These are phyloP conservation scores for Donacobius atricapilla DNA, from an alignment of 2,113 vertebrate species.

Conservation along the genomic window DNA sequence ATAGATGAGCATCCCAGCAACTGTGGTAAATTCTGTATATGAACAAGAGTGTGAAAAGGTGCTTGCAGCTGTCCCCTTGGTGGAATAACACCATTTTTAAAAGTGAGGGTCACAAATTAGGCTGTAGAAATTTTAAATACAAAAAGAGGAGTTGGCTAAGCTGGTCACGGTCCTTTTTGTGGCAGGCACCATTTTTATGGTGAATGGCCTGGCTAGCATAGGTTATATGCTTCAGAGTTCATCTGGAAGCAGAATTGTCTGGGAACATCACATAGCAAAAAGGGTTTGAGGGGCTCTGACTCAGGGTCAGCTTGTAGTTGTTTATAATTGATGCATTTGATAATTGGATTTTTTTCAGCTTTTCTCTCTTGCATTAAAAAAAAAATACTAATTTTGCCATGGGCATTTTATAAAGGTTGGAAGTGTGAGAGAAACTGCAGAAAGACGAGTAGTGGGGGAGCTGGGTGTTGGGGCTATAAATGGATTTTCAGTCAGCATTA, in stretches of 20 bases:
- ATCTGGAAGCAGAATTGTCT: neutral
- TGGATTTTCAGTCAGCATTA: slow-evolving; percentile 50
- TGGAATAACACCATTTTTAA: neutral
- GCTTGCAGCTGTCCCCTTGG: neutral
- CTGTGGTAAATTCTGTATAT: neutral
- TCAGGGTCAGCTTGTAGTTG: neutral
- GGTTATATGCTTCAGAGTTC: neutral
- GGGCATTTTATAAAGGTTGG: slow-evolving; percentile 5
- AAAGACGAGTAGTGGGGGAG: slow-evolving; percentile 13
- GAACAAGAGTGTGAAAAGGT: neutral
- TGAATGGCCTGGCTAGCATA: neutral
- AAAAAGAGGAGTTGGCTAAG: neutral
- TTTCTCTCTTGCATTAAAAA: neutral
- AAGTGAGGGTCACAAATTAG: neutral
- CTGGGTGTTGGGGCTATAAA: slow-evolving; percentile 33
- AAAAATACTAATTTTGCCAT: neutral
- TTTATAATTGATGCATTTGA: slow-evolving; percentile 3
- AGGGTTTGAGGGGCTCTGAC: neutral
- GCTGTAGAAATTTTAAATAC: neutral
- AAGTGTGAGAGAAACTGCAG: slow-evolving; percentile 33
- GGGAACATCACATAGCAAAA: neutral
- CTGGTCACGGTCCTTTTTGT: neutral
- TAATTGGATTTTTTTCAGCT: neutral
- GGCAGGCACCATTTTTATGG: neutral
- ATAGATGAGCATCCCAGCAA: neutral